Percentiles rank a stretch among this genome's conserved stretches.
Evolutionary conservation across 2,797 vertebrate genomes (phyloP).

Genomic region (Masticophis lateralis): DNA sequence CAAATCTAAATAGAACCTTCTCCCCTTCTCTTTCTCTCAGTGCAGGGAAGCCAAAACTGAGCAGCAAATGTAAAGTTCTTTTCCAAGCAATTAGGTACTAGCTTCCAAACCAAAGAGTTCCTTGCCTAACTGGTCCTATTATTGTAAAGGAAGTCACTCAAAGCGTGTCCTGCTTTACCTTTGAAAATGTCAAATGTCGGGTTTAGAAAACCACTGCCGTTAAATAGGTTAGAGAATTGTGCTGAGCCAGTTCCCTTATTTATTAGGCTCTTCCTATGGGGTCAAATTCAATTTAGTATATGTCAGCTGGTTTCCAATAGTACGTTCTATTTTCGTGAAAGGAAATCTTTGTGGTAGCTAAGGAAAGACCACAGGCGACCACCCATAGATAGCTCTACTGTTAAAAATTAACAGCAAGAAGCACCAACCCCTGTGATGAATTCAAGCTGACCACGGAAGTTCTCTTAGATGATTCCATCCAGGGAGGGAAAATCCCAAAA

Average conservation of each 20-base stretch:
- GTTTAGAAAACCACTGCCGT: conserved; percentile 27
- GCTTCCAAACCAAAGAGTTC: background rate
- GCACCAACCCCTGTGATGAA: conserved; percentile 3
- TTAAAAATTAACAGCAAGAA: conserved; percentile 63
- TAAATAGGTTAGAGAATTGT: conserved; percentile 41
- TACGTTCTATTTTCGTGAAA: conserved; percentile 57
- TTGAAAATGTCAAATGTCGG: conserved; percentile 37
- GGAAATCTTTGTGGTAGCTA: conserved; percentile 64
- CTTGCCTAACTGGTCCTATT: background rate
- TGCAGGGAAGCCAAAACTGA: conserved; percentile 24
- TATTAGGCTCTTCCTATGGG: conserved; percentile 67
- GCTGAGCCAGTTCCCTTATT: conserved; percentile 59
- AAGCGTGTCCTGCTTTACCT: background rate
- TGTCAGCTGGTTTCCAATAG: conserved; percentile 66
- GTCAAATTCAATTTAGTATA: conserved; percentile 63
- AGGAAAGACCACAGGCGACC: conserved; percentile 59
- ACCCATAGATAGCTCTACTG: conserved; percentile 65
- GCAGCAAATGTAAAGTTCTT: conserved; percentile 20
- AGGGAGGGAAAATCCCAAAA: background rate
- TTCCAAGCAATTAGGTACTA: conserved; percentile 12
- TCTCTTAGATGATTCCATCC: background rate
- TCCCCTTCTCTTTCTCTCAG: conserved; percentile 17
- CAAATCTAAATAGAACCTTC: conserved; percentile 50
- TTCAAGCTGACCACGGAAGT: background rate
- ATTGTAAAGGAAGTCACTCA: background rate